phyloP scores from a whole-genome alignment of 2,888 invertebrate species.

The Caenorhabditis wallacei region DNA sequence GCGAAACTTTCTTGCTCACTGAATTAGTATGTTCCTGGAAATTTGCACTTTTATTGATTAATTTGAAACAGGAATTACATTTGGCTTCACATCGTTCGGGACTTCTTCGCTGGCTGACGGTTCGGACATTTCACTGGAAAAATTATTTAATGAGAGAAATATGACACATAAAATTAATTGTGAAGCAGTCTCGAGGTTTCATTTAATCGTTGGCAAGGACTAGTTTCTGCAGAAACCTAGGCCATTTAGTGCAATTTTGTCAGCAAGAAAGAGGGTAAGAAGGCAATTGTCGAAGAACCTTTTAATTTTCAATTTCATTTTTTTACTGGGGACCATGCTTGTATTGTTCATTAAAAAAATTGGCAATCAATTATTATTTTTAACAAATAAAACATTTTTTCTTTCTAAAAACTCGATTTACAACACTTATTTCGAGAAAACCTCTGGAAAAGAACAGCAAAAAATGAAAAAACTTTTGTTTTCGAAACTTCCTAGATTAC shows the following conservation, averaged over 20 bases:
- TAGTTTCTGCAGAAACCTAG: conserved; percentile 41
- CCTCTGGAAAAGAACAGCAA: too few relatives aligned
- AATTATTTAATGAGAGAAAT: background rate
- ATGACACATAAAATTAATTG: conserved; percentile 4
- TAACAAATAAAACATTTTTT: too few relatives aligned
- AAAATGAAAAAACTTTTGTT: too few relatives aligned
- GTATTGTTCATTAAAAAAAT: too few relatives aligned
- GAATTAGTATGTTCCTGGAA: conserved; percentile 33
- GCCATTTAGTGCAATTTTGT: conserved; percentile 42
- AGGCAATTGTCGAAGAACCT: too few relatives aligned
- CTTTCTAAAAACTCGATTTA: too few relatives aligned
- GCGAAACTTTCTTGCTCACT: conserved; percentile 39
- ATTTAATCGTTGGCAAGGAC: conserved; percentile 43
- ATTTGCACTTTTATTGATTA: conserved; percentile 27
- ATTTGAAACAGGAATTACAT: conserved; percentile 1
- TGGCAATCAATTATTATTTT: too few relatives aligned
- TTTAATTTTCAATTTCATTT: too few relatives aligned
- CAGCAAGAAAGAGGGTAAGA: background rate
- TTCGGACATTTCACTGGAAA: conserved; percentile 44
- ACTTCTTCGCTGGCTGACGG: conserved; percentile 45
- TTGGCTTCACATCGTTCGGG: background rate
- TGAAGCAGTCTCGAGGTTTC: conserved; percentile 16
- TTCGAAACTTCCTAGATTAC: too few relatives aligned
- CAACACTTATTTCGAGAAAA: too few relatives aligned
- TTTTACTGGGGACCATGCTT: too few relatives aligned